A percentile compares a stretch with the other conserved stretches of the same genome.
phyloP scores from a whole-genome alignment of 2,113 vertebrate genomes.

The mouse (Mus musculus) region GRCm39 chr7:28107501-28108000 shows the following conservation, averaged over 20 bases:
- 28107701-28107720: not conserved
- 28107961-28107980: not conserved
- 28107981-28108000: not conserved
- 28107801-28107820: not conserved
- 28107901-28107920: constrained; percentile 15
- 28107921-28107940: not conserved
- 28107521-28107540: constrained; percentile 90
- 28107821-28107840: not conserved
- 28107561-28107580: constrained; percentile 93
- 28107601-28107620: constrained; percentile 63
- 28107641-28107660: not conserved
- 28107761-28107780: not conserved
- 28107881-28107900: not conserved
- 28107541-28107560: constrained; percentile 92
- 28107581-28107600: constrained; percentile 90
- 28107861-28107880: not conserved
- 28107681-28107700: not conserved
- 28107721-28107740: not conserved
- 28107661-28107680: not conserved
- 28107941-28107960: not conserved
- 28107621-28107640: constrained; percentile 59
- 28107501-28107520: constrained; percentile 92
- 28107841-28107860: not conserved
- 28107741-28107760: not conserved
- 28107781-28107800: not conserved